Conservation (phyloP, 2,113 vertebrate species). For the Rhea pennata region DNA sequence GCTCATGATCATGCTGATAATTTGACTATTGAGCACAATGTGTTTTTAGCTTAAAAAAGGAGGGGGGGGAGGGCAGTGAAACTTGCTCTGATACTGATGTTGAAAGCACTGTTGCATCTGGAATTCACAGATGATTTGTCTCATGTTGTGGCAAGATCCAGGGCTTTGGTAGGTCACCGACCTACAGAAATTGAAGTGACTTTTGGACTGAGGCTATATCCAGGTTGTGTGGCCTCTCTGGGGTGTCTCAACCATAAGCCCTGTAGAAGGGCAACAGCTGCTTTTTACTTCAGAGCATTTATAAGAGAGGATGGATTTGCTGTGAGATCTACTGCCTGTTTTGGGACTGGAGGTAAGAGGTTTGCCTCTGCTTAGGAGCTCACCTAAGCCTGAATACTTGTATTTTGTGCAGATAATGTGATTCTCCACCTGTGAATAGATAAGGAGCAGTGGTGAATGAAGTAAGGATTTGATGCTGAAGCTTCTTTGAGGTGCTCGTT, state of each 20-base stretch:
- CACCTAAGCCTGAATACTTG: background rate
- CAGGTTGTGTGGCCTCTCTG: background rate
- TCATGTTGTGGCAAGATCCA: background rate
- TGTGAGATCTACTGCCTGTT: background rate
- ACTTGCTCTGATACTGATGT: background rate
- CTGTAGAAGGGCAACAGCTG: background rate
- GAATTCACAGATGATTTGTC: background rate
- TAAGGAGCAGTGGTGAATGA: background rate
- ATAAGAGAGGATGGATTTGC: background rate
- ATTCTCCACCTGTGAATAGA: background rate
- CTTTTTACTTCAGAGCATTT: fast-evolving
- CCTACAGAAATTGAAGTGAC: background rate
- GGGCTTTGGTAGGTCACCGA: background rate
- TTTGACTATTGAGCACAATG: background rate
- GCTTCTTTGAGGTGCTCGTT: background rate
- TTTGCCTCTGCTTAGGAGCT: background rate
- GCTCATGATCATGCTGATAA: background rate
- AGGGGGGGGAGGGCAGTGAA: background rate
- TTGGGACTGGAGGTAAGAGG: background rate
- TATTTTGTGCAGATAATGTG: background rate
- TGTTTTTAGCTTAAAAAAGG: background rate
- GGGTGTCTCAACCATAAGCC: background rate
- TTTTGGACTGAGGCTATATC: background rate
- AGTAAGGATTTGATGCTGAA: background rate
- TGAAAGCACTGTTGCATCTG: background rate